Evolutionary conservation across 2,113 vertebrate species (phyloP).

Genomic region (Paradisaea rubra): DNA sequence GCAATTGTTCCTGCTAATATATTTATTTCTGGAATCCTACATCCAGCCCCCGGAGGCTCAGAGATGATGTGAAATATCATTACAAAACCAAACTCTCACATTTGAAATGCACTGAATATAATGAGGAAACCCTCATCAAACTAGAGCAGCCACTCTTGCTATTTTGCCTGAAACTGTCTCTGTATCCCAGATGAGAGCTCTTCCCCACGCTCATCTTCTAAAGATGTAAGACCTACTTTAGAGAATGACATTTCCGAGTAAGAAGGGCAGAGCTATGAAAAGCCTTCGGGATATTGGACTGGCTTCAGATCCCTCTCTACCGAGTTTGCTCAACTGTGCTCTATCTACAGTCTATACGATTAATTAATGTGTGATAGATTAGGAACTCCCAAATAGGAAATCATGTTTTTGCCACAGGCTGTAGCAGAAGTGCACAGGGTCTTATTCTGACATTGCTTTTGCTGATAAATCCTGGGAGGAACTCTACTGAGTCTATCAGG

Average conservation of each 20-base stretch:
- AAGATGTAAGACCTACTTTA: constrained; percentile 40
- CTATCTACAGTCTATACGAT: background rate
- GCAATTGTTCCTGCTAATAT: background rate
- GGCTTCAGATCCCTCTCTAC: background rate
- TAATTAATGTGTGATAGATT: constrained; percentile 53
- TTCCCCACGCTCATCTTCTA: background rate
- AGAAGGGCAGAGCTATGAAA: constrained; percentile 37
- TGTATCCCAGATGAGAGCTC: constrained; percentile 12
- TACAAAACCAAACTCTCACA: constrained; percentile 12
- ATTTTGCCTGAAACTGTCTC: constrained; percentile 35
- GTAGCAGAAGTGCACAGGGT: background rate
- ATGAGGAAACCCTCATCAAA: constrained; percentile 46
- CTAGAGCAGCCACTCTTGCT: constrained; percentile 1
- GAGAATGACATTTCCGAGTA: background rate
- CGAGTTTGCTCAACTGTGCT: background rate
- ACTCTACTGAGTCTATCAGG: background rate
- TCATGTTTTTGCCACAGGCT: background rate
- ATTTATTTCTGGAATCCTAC: constrained; percentile 39
- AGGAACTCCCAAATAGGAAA: constrained; percentile 46
- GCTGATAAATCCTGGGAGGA: background rate
- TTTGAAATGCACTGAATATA: constrained; percentile 3
- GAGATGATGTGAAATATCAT: background rate
- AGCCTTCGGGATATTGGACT: background rate
- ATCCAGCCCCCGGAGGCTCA: background rate
- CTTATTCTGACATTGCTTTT: background rate